Percentiles rank a stretch among this genome's conserved stretches.
Evolutionary conservation across 2,113 vertebrate species (phyloP).

Genomic region (Antigone vipio): DNA sequence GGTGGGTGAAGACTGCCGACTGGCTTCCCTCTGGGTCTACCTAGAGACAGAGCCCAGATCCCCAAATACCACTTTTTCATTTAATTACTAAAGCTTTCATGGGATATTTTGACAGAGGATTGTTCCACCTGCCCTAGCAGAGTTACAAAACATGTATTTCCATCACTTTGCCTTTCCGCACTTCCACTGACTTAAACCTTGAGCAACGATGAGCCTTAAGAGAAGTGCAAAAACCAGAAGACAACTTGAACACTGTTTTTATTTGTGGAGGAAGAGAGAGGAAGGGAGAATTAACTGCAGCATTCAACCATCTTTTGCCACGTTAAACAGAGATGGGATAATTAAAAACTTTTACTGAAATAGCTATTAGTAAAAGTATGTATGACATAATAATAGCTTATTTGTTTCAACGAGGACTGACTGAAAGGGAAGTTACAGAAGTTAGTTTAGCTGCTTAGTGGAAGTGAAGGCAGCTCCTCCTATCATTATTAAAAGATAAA

Average conservation of each 20-base stretch:
- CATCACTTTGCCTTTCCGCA: constrained; percentile 11
- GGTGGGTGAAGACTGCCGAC: not conserved
- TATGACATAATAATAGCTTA: not conserved
- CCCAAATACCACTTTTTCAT: not conserved
- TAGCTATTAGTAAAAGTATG: not conserved
- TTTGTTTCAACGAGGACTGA: not conserved
- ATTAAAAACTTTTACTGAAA: not conserved
- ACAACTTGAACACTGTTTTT: not conserved
- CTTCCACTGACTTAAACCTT: constrained; percentile 2
- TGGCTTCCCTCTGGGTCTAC: not conserved
- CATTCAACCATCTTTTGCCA: not conserved
- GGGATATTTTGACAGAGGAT: constrained; percentile 8
- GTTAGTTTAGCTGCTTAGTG: not conserved
- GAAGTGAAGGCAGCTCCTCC: not conserved
- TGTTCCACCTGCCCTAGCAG: not conserved
- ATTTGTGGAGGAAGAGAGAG: not conserved
- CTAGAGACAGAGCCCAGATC: not conserved
- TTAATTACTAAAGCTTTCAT: not conserved
- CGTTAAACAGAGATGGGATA: not conserved
- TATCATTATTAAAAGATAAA: constrained; percentile 47
- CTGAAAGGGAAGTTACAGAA: not conserved
- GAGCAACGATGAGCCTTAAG: not conserved
- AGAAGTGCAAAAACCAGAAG: not conserved
- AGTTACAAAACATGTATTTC: not conserved
- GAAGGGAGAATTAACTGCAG: not conserved